A percentile compares a stretch with the other conserved stretches of the same genome.
Conservation (phyloP, 2,888 invertebrate species). For the Brachynemurus nebulosus region DNA sequence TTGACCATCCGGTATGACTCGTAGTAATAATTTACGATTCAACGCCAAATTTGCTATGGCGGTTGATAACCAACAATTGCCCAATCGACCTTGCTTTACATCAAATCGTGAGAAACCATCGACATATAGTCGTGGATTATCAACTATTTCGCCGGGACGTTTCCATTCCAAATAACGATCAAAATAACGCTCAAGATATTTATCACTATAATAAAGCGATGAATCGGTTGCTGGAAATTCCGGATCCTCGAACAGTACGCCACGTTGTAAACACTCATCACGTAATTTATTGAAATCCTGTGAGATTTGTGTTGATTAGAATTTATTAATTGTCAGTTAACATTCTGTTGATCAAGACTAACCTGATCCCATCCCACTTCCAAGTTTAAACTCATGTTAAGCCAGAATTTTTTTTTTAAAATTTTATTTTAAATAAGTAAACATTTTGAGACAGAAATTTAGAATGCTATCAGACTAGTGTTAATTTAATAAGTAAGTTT, state of each 20-base stretch:
- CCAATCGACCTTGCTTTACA: slow-evolving; percentile 92
- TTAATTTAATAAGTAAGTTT: too few species aligned
- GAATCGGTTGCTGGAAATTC: slow-evolving; percentile 73
- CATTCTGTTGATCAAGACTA: too few species aligned
- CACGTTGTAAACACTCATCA: slow-evolving; percentile 53
- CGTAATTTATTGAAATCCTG: slow-evolving; percentile 51
- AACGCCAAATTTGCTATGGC: slow-evolving; percentile 90
- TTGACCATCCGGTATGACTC: slow-evolving; percentile 94
- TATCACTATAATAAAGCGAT: slow-evolving; percentile 71
- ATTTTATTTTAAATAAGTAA: too few species aligned
- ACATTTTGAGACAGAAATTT: too few species aligned
- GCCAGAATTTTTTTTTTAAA: too few species aligned
- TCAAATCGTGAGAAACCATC: slow-evolving; percentile 96
- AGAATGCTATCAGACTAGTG: too few species aligned
- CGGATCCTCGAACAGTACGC: slow-evolving; percentile 78
- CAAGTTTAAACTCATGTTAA: too few species aligned
- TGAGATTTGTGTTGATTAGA: slow-evolving; percentile 28
- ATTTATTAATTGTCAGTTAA: too few species aligned
- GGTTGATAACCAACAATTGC: slow-evolving; percentile 93
- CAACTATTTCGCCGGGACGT: slow-evolving; percentile 82
- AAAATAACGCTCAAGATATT: slow-evolving; percentile 50
- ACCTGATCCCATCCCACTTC: too few species aligned
- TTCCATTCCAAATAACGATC: slow-evolving; percentile 83
- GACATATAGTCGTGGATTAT: slow-evolving; percentile 80
- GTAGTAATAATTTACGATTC: slow-evolving; percentile 73